Percentiles rank a stretch among this genome's conserved stretches.
Conservation (phyloP, 2,888 invertebrate genomes). For the Aphidius colemani region DNA sequence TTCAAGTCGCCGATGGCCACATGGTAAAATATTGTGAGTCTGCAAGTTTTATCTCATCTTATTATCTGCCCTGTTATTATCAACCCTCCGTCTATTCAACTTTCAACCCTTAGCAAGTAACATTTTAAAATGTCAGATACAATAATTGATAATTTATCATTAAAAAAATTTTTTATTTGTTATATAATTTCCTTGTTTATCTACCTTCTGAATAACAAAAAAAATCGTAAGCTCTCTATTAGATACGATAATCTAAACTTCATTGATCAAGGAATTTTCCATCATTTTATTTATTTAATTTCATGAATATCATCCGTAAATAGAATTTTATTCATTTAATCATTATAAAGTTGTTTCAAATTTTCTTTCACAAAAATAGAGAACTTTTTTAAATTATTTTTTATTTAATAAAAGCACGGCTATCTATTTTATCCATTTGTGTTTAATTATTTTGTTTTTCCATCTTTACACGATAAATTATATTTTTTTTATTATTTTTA, state of each 20-base stretch:
- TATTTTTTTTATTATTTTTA: slow-evolving; percentile 4
- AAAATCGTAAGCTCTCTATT: neutral
- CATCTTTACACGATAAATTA: slow-evolving; percentile 12
- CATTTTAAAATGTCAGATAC: too few relatives aligned
- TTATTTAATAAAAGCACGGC: too few relatives aligned
- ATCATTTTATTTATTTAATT: too few relatives aligned
- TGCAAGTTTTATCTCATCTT: slow-evolving; percentile 33
- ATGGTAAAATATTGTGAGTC: slow-evolving; percentile 45
- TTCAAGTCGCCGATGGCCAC: slow-evolving; percentile 55
- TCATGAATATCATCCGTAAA: neutral
- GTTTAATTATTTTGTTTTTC: neutral
- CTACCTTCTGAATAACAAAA: slow-evolving; percentile 36
- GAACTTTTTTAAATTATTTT: too few relatives aligned
- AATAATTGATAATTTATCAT: slow-evolving; percentile 57
- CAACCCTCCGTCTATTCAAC: slow-evolving; percentile 58
- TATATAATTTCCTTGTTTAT: slow-evolving; percentile 30
- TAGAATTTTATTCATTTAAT: slow-evolving; percentile 6
- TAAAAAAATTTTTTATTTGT: slow-evolving; percentile 40
- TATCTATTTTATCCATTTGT: too few relatives aligned
- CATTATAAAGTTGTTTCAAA: too few relatives aligned
- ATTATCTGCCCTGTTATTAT: slow-evolving; percentile 58
- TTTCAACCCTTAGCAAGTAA: slow-evolving; percentile 47
- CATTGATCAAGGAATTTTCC: neutral
- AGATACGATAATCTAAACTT: neutral
- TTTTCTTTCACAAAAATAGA: too few relatives aligned